Evolutionary conservation across 2,888 invertebrate species (phyloP).

Genomic region (Diaperis boleti): DNA sequence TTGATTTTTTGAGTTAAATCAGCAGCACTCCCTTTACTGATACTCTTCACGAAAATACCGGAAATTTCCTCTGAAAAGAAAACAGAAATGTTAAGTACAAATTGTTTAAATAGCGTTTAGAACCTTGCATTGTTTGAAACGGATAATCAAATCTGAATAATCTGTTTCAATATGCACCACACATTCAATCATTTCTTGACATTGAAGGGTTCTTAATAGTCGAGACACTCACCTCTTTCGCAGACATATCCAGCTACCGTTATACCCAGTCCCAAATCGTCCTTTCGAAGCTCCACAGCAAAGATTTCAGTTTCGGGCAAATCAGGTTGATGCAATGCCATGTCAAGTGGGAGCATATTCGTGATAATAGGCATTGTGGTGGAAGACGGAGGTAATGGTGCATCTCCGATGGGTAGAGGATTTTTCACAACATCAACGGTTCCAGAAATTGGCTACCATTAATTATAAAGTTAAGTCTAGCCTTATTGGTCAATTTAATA

Average conservation of each 20-base stretch:
- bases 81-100: constrained; percentile 6
- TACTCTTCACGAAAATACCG: constrained; percentile 99
- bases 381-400: constrained; percentile 42
- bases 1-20: constrained; percentile 91
- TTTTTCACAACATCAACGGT: constrained; percentile 77
- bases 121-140: too few relatives aligned
- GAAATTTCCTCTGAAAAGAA: constrained; percentile 88
- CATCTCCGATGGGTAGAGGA: constrained; percentile 67
- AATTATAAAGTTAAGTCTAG: background rate
- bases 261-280: constrained; percentile 92
- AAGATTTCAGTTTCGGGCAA: constrained; percentile 92
- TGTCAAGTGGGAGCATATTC: constrained; percentile 67
- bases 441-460: constrained; percentile 71
- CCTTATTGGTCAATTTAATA: too few relatives aligned
- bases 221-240: constrained; percentile 78
- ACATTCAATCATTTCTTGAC: background rate
- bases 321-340: constrained; percentile 73
- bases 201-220: too few relatives aligned
- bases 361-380: constrained; percentile 51
- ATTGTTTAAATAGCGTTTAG: background rate
- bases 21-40: constrained; percentile 96
- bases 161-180: constrained; percentile 20
- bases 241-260: constrained; percentile 98
- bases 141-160: too few relatives aligned
- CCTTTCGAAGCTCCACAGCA: constrained; percentile 90